Base-by-base conservation (phyloP, 2,888 invertebrate genomes). In the Aphodius granarius region DNA sequence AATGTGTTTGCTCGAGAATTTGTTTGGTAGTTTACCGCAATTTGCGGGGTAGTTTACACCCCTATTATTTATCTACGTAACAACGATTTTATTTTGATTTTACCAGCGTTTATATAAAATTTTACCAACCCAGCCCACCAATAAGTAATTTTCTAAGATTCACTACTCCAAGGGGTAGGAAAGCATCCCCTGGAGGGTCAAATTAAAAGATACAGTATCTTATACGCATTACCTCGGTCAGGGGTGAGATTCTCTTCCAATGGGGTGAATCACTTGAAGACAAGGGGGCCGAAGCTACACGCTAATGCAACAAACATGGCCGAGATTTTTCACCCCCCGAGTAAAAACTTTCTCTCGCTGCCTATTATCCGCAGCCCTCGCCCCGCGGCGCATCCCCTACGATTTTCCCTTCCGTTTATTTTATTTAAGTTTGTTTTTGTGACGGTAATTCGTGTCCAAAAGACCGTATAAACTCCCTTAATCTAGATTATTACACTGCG, bases 401-500 rank as follows among this genome's bases (percentile, higher is more conserved):
- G 43, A 43, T 43, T 43, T 43, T 43, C 43, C 43, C 43, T 43
- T 43, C 43, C 43, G 43, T 43, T 43, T 43, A 43, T 43, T 43
- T 43, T 43, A 43, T 43, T 43, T 43, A 43, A 43, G 43, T 43
- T 43, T 43, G 43, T 43, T 43, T 23, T 43, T 43, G 43, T 43
- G 43, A 43, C 68, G 21, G 68, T 68, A 68, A 22, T 68, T 20
- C 68, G 68, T 68, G 68, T n/a, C 68, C 68, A 72, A 73, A 73
- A 66, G 23, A 73, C 73, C 68, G 73, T 73, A 66, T 23, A 66
- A 23, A 65, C 62, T 19, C 23, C 21, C 21, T n/a, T 73, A 83
- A 76, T 81, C 78, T 79, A 84, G 86, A 85, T 86, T 86, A 86
- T 83, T 84, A 83, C 86, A 84, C 86, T 82, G 81, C 84, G 81